These are phyloP conservation scores for Ophion costatus DNA, from an alignment of 2,888 invertebrate genomes.

Conservation along the genomic window DNA sequence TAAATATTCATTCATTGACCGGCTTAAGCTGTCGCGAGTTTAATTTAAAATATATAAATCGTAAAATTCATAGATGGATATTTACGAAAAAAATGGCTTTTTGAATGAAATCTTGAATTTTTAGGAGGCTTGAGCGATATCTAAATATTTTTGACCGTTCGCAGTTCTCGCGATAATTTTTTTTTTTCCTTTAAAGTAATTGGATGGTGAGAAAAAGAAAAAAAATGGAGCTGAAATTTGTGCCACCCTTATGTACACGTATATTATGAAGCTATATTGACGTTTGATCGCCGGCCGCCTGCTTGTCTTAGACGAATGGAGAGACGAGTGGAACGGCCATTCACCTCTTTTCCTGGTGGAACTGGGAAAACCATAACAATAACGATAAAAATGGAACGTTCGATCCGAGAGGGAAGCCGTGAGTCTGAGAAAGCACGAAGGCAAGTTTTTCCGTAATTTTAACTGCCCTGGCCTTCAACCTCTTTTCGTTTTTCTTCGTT, in stretches of 20 bases:
- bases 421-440: constrained; percentile 20
- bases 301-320: constrained; percentile 55
- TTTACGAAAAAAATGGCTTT: too few relatives aligned
- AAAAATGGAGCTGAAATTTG: too few relatives aligned
- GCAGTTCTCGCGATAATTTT: too few relatives aligned
- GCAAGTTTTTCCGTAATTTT: constrained; percentile 28
- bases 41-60: too few relatives aligned
- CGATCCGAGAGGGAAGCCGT: background rate
- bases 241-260: background rate
- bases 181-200: too few relatives aligned
- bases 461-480: background rate
- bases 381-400: constrained; percentile 74
- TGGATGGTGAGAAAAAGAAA: too few relatives aligned
- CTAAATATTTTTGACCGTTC: too few relatives aligned
- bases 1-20: too few relatives aligned
- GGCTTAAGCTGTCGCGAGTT: too few relatives aligned
- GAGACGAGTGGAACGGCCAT: constrained; percentile 62
- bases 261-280: background rate
- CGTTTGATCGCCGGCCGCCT: constrained; percentile 50
- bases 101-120: too few relatives aligned
- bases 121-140: too few relatives aligned
- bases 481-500: background rate
- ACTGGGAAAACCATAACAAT: constrained; percentile 66
- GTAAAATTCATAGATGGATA: too few relatives aligned
- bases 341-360: constrained; percentile 63